Base-by-base conservation (phyloP, 2,888 invertebrate species). In the Hirudinaria manillensis region DNA sequence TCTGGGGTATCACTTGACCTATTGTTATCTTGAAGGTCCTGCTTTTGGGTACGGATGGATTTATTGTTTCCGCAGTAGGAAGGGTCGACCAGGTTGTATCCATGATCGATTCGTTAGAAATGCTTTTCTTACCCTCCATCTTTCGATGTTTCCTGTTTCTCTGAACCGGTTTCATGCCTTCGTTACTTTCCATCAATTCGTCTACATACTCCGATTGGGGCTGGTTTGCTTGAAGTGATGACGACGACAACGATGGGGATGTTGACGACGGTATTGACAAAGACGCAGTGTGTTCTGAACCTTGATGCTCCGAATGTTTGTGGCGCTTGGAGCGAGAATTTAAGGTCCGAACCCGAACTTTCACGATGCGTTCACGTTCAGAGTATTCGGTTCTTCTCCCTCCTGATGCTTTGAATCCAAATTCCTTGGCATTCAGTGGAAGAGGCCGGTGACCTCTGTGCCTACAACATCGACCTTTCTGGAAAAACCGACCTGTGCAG, bases 1-100 rank as follows among this genome's bases (percentile, higher is more conserved):
- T 61, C 61, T 29, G 61, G 61, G 61, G 61, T 61, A 29, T 27
- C 24, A 61, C 61, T 61, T 61, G 61, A 61, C 61, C 61, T 61
- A 61, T 27, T 16, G 29, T 61, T 61, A 61, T 61, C 29, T 29
- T 61, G 61, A 61, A 61, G 24, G 61, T 61, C 16, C 45, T 45
- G 45, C 45, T 45, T 10, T 45, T 45, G 45, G 45, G 45, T 10
- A n/a, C 10, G 19, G 10, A 10, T 61, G 29, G 61, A 29, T 61
- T 7, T 13, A 29, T 10, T 16, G 61, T 24, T 61, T 29, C 24
- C 19, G 24, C 10, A 6, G 61, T 61, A 16, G 29, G 24, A 61
- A 29, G 61, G 29, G 29, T 61, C 29, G 24, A 61, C 45, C 45
- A 7, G 10, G 45, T 6, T 10, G 45, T 7, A 45, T 1, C 61